Evolutionary conservation across 1,140 invertebrate genomes (phyloP), one percentile per base, ranked within the genome.

Genomic region (Parapsyche elsis): DNA sequence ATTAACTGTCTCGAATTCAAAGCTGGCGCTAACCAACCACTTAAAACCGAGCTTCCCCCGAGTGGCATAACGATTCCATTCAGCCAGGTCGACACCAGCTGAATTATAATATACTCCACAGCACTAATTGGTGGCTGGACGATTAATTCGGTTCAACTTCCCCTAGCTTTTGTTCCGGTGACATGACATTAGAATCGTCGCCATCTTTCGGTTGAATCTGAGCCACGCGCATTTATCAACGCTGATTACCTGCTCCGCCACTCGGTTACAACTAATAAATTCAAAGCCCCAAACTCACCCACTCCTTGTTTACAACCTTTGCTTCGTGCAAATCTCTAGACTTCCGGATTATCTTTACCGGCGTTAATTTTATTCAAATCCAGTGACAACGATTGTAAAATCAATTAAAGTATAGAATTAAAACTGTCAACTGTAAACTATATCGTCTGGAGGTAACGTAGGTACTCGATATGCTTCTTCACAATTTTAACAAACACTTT

Each of bases 211-310:
- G 64, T 26, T 26, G 64, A 67, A 67, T 23, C 19, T 21, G 64
- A 67, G 24, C 5, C 21, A 19, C 9, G 14, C 2, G 24, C 64
- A 67, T 67, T 67, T 30, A 23, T 67, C 64, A 67, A n/a, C 21
- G 64, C n/a, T 67, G 64, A 67, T 67, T 67, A 67, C 64, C 64
- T 67, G 64, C 64, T 19, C 59, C 16, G 49, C 16, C 49, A 53
- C 10, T 14, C 12, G 12, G 49, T 53, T 53, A 53, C 10, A 53
- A 53, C 12, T 16, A 14, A 53, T 53, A 16, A 38, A 38, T 38
- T 38, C 30, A 7, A 7, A 4, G 7, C 30, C 30, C 1, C 30
- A 7, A 7, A 38, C 30, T 38, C 30, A 38, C 1, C 30, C 1
- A 4, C 30, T 7, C 2, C 30, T 38, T 38, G 30, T 38, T 38